phyloP scores from a whole-genome alignment of 2,113 vertebrate species.

The Cercopithecus mona region DNA sequence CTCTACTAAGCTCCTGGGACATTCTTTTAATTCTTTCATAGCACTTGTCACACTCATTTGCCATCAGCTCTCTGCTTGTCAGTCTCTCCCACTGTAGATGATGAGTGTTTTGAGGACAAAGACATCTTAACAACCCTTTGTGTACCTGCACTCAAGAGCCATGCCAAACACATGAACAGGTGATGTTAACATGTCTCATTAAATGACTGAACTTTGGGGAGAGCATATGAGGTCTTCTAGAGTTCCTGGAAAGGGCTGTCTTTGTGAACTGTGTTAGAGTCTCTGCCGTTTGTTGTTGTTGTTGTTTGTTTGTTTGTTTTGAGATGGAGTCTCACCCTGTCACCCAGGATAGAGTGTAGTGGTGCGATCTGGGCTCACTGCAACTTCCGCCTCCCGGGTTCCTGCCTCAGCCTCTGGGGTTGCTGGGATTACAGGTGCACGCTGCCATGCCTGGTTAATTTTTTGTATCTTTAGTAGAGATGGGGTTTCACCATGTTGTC shows the following conservation, averaged over 20 bases:
- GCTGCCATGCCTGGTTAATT: no score
- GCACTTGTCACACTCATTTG: background rate
- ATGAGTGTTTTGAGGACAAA: background rate
- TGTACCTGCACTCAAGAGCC: background rate
- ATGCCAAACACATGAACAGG: background rate
- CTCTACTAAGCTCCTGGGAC: background rate
- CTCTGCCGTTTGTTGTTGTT: background rate
- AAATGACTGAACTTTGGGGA: background rate
- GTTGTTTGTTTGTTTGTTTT: no score
- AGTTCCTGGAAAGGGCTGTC: background rate
- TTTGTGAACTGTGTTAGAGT: background rate
- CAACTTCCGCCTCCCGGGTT: no score
- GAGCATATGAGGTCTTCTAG: background rate
- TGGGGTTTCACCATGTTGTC: no score
- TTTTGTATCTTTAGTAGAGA: no score
- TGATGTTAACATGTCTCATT: background rate
- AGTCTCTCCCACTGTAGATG: background rate
- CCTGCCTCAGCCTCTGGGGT: no score
- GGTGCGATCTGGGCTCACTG: no score
- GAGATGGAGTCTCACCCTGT: no score
- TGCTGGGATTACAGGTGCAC: no score
- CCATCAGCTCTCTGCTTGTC: background rate
- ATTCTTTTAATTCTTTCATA: background rate
- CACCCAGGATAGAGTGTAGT: no score
- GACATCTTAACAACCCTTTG: background rate